Conservation (phyloP, 2,113 vertebrate species). For the Antechinus flavipes region DNA sequence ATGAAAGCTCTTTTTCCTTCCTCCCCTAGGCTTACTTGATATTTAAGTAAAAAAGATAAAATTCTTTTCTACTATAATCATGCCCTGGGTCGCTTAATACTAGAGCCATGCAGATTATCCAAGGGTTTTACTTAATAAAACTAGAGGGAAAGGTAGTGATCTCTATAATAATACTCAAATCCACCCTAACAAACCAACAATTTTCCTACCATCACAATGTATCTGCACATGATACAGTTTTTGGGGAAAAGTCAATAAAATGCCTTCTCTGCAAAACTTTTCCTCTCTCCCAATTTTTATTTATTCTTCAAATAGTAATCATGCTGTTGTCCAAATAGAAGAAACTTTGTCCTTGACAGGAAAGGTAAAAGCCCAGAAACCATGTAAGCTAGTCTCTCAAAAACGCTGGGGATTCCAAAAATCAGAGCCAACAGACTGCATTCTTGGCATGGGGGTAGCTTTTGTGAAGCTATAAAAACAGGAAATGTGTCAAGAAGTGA, state of each 20-base stretch:
- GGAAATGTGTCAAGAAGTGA: background rate
- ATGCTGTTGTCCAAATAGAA: background rate
- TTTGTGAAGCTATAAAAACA: background rate
- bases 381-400: background rate
- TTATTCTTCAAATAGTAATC: background rate
- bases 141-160: background rate
- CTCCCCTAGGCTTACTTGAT: background rate
- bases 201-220: background rate
- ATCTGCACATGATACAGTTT: background rate
- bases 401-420: background rate
- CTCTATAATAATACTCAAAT: background rate
- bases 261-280: background rate
- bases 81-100: background rate
- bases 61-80: background rate
- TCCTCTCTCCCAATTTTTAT: background rate
- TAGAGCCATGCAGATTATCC: background rate
- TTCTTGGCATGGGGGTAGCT: background rate
- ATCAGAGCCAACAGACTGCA: background rate
- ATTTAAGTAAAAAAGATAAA: background rate
- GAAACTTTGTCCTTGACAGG: background rate
- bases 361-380: background rate
- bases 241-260: background rate
- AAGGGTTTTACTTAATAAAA: background rate
- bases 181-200: background rate
- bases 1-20: background rate